These are phyloP conservation scores for Noctua janthina DNA, from an alignment of 2,888 invertebrate species.

Conservation along the genomic window DNA sequence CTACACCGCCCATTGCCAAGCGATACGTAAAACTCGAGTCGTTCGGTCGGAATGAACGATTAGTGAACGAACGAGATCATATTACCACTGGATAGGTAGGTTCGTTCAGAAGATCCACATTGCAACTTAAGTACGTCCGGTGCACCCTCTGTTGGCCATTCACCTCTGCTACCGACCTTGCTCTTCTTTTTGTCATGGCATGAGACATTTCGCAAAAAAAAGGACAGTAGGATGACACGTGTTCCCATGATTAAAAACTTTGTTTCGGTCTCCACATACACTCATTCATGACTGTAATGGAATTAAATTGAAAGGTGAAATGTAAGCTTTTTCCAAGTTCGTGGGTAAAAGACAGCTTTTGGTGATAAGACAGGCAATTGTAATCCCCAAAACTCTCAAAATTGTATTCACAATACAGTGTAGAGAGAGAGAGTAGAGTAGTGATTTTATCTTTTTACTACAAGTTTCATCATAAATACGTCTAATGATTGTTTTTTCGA, in stretches of 20 bases:
- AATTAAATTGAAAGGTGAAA: not conserved
- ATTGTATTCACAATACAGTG: not conserved
- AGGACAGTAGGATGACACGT: not conserved
- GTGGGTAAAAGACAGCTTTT: too few relatives aligned
- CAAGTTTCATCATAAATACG: not conserved
- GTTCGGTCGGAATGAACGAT: slow-evolving; percentile 84
- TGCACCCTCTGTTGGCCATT: slow-evolving; percentile 27
- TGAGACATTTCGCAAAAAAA: not conserved
- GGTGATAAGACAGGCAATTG: not conserved
- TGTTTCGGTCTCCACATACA: not conserved
- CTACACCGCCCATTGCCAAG: slow-evolving; percentile 75
- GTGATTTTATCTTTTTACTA: not conserved
- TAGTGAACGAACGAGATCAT: slow-evolving; percentile 83
- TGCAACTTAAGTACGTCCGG: slow-evolving; percentile 21
- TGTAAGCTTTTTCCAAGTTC: not conserved
- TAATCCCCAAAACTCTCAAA: not conserved
- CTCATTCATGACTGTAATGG: not conserved
- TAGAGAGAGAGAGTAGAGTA: too few relatives aligned
- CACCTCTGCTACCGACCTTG: slow-evolving; percentile 19
- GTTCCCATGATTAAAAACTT: not conserved
- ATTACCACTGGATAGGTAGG: slow-evolving; percentile 70
- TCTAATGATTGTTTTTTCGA: not conserved
- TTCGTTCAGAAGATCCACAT: slow-evolving; percentile 41
- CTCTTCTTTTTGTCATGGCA: not conserved
- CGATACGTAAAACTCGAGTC: slow-evolving; percentile 83